Conservation (phyloP, 2,113 vertebrate species). For the Dromiciops gliroides region DNA sequence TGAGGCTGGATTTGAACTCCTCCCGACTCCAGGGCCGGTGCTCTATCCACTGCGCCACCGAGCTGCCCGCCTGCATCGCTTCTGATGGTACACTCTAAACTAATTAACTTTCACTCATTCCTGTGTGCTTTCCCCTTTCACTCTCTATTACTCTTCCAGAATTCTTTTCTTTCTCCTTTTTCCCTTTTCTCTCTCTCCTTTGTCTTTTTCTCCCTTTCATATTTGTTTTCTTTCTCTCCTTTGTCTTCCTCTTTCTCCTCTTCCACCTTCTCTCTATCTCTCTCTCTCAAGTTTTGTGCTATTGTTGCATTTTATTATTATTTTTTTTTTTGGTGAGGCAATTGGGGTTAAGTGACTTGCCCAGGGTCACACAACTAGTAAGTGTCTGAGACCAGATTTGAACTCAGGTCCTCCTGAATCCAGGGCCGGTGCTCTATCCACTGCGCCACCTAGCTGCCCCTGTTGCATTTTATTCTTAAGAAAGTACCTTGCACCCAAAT, state of each 20-base stretch:
- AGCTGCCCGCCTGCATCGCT: too few relatives aligned
- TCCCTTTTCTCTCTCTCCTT: not conserved
- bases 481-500: not conserved
- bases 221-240: not conserved
- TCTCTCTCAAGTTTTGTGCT: not conserved
- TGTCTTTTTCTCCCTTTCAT: not conserved
- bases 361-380: too few relatives aligned
- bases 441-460: too few relatives aligned
- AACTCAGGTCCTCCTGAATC: too few relatives aligned
- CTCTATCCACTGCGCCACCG: too few relatives aligned
- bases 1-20: too few relatives aligned
- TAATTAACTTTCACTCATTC: not conserved
- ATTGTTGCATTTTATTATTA: not conserved
- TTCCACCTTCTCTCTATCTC: not conserved
- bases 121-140: not conserved
- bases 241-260: not conserved
- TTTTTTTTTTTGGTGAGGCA: too few relatives aligned
- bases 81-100: conserved; percentile 50
- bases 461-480: not conserved
- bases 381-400: too few relatives aligned
- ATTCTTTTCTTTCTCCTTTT: not conserved
- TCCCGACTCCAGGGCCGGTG: too few relatives aligned
- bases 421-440: too few relatives aligned
- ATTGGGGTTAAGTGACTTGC: too few relatives aligned
- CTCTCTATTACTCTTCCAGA: not conserved